Base-by-base conservation (phyloP, 2,113 vertebrate species). In the Elephantulus edwardii region DNA sequence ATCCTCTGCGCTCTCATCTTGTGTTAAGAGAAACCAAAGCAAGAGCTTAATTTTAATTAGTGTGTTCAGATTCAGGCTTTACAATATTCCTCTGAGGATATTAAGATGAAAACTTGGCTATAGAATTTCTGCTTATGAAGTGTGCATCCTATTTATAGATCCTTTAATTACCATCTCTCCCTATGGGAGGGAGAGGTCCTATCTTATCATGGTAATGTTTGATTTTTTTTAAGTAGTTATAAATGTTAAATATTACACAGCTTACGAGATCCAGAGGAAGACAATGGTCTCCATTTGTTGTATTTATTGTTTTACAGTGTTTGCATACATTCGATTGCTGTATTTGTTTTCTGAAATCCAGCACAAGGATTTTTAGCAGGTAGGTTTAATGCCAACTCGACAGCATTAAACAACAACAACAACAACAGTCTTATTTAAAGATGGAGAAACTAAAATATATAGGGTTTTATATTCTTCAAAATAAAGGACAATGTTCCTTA, bases 21-120 rank as follows among this genome's bases (percentile, higher is more conserved):
- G 86, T 90, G 50, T 52, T 81, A 79, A 62, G 24, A 79, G 19
- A 89, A 52, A 71, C 48, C 38, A 68, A 86, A 80, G 42, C 11
- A 58, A 88, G 40, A 74, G n/a, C 52, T 93, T 68, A 77, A 42
- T 80, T 83, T 90, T 93, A 93, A 88, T 93, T 88, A 68, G 80
- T 28, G 35, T 81, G 64, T 40, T 82, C 33, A 77, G 58, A 35
- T 86, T 83, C 88, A 16, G 30, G 82, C 40, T 89, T 86, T 66
- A 33, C 44, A 83, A 33, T 42, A 76, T 19, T 48, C 70, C 46
- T 84, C 77, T 60, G 77, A 66, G 89, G 50, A 42, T 60, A 86
- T 66, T 84, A 79, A 94, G 92, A 89, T 50, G 46, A 79, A 95
- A 89, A 87, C 68, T 83, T 74, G 26, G 19, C 60, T 66, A 6